Percentiles rank a stretch among this genome's conserved stretches.
These are phyloP conservation scores for Furnarius figulus DNA, from an alignment of 2,113 vertebrate genomes.

Conservation along the genomic window DNA sequence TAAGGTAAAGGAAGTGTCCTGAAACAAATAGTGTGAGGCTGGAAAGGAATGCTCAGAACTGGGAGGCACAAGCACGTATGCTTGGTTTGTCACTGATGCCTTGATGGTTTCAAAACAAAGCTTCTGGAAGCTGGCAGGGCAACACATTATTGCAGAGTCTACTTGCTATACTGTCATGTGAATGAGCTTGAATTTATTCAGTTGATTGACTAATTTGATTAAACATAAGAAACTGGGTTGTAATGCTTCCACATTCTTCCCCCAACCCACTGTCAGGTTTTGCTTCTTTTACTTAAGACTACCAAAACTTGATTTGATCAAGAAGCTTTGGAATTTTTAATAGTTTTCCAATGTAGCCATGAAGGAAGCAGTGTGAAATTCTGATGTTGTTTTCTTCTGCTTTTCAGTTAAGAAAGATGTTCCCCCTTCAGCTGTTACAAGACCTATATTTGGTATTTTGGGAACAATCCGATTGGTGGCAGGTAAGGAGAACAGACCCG, in stretches of 20 bases:
- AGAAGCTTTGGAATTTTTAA: not conserved
- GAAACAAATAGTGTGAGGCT: not conserved
- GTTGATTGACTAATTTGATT: not conserved
- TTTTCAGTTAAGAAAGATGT: slow-evolving; percentile 88
- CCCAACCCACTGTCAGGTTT: not conserved
- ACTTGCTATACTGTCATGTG: not conserved
- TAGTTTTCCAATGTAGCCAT: not conserved
- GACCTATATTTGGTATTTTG: slow-evolving; percentile 89
- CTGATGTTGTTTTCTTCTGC: not conserved
- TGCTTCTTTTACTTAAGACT: not conserved
- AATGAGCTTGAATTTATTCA: not conserved
- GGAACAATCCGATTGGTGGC: slow-evolving; percentile 93
- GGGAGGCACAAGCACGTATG: not conserved
- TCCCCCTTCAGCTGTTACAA: slow-evolving; percentile 88
- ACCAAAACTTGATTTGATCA: not conserved
- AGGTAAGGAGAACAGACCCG: slow-evolving; percentile 78
- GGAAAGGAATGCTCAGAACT: not conserved
- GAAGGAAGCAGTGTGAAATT: not conserved
- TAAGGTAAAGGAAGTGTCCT: not conserved
- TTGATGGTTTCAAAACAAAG: not conserved
- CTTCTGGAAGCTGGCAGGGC: not conserved
- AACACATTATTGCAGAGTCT: not conserved
- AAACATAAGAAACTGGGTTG: not conserved
- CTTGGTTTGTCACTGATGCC: not conserved
- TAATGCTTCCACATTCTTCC: not conserved